A percentile compares a stretch with the other conserved stretches of the same genome.
Conservation (phyloP, 2,888 invertebrate species). For the Phengaris alcon region DNA sequence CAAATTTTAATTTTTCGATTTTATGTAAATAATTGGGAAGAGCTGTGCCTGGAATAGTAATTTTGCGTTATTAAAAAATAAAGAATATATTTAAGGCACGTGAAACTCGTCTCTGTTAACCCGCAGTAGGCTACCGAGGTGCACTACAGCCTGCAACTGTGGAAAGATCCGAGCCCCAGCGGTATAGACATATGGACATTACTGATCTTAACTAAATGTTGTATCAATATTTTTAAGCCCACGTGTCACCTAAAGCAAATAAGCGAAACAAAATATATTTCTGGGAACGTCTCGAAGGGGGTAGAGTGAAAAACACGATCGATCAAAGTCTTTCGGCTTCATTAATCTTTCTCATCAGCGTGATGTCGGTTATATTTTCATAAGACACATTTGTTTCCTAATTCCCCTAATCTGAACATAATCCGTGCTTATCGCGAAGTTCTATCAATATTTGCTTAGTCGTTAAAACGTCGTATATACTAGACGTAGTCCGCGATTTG, state of each 20-base stretch:
- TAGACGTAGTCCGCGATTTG: too few relatives aligned
- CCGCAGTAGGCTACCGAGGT: too few relatives aligned
- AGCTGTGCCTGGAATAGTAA: too few relatives aligned
- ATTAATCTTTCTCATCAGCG: constrained; percentile 75
- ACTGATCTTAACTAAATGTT: neutral
- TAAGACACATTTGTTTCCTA: constrained; percentile 60
- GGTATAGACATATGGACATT: too few relatives aligned
- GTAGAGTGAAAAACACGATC: constrained; percentile 58
- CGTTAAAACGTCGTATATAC: neutral
- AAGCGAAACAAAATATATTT: constrained; percentile 31
- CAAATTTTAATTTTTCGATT: too few relatives aligned
- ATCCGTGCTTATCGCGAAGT: constrained; percentile 28
- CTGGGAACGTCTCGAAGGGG: constrained; percentile 29
- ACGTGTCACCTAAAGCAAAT: constrained; percentile 15
- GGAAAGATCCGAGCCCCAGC: neutral
- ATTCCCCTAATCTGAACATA: constrained; percentile 49
- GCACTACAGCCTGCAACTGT: too few relatives aligned
- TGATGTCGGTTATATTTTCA: constrained; percentile 52
- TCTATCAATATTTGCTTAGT: neutral
- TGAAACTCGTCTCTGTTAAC: too few relatives aligned
- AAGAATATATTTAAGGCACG: too few relatives aligned
- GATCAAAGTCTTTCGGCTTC: constrained; percentile 74
- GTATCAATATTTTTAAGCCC: neutral
- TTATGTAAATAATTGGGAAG: too few relatives aligned
- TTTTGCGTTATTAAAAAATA: too few relatives aligned